These are phyloP conservation scores for Mactromeris polynyma DNA, from an alignment of 2,888 invertebrate genomes.

Conservation along the genomic window DNA sequence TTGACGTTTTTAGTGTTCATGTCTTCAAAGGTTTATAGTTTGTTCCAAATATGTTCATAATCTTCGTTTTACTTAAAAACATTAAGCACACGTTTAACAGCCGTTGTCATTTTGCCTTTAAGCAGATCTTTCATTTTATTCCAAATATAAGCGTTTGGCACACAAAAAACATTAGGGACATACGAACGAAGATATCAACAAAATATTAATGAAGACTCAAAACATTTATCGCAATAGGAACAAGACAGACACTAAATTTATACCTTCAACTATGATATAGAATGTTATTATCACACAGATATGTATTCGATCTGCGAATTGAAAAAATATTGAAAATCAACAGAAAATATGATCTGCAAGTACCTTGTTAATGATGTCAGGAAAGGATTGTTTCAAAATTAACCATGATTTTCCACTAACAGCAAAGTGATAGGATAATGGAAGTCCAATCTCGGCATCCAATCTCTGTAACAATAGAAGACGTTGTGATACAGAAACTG, in stretches of 20 bases:
- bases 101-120: neutral
- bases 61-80: too few relatives aligned
- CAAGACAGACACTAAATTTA: too few relatives aligned
- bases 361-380: constrained; percentile 91
- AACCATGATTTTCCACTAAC: constrained; percentile 92
- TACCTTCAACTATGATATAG: too few relatives aligned
- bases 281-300: neutral
- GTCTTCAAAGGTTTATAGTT: neutral
- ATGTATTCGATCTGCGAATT: neutral
- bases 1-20: neutral
- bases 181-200: neutral
- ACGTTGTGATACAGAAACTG: too few relatives aligned
- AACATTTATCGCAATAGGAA: neutral
- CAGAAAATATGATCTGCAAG: neutral
- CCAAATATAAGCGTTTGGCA: neutral
- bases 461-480: neutral
- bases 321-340: neutral
- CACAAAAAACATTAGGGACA: neutral
- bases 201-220: neutral
- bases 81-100: too few relatives aligned
- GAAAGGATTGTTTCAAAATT: constrained; percentile 91
- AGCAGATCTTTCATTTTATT: neutral
- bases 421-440: constrained; percentile 87
- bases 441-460: constrained; percentile 35
- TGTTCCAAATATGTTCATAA: neutral